Conservation (phyloP, 2,888 invertebrate species). For the Charanyca ferruginea region DNA sequence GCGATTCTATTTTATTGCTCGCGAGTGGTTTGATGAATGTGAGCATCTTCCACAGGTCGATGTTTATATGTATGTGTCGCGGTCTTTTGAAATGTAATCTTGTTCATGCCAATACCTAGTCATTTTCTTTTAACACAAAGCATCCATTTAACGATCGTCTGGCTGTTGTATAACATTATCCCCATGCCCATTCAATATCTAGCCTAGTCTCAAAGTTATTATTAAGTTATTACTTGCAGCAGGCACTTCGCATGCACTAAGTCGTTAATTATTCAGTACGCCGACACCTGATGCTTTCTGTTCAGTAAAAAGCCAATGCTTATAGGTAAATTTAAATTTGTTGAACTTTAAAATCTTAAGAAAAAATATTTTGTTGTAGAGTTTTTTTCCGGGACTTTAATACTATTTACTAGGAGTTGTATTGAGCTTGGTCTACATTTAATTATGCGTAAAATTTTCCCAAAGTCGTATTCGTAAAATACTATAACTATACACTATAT, state of each 20-base stretch:
- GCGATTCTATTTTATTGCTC: no score
- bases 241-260: slow-evolving; percentile 54
- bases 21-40: no score
- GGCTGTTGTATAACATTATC: neutral
- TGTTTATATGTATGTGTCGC: no score
- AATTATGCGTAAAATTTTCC: no score
- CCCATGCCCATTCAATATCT: slow-evolving; percentile 26
- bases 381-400: neutral
- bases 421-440: no score
- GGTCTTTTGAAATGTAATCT: no score
- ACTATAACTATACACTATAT: no score
- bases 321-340: slow-evolving; percentile 29
- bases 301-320: slow-evolving; percentile 58
- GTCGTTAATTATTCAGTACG: slow-evolving; percentile 70
- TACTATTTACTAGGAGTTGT: no score
- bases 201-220: slow-evolving; percentile 47
- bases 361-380: neutral
- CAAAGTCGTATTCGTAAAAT: no score
- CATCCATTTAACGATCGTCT: neutral
- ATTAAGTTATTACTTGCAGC: slow-evolving; percentile 52
- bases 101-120: no score
- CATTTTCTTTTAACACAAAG: neutral
- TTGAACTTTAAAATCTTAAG: neutral
- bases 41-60: no score
- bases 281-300: slow-evolving; percentile 65